Conservation (phyloP, 2,888 invertebrate species). For the Chydorus sphaericus region DNA sequence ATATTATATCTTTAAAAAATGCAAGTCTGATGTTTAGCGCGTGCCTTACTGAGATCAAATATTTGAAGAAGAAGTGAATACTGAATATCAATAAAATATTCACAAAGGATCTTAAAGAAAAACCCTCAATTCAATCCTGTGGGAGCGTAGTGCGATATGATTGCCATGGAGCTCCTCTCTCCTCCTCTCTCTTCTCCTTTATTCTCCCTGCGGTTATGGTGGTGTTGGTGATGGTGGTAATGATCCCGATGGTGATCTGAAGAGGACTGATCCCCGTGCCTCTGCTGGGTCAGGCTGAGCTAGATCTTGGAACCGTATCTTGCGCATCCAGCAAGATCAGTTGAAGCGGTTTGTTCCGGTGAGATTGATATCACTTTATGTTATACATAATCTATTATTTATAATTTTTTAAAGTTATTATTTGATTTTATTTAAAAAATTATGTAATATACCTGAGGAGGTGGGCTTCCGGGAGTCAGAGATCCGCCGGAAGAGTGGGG, state of each 20-base stretch:
- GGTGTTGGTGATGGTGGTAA: background rate
- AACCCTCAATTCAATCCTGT: background rate
- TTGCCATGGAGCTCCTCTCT: background rate
- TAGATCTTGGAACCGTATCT: slow-evolving; percentile 12
- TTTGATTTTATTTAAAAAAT: too few species aligned
- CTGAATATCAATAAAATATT: too few species aligned
- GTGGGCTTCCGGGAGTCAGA: background rate
- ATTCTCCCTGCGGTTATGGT: background rate
- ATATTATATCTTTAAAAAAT: too few species aligned
- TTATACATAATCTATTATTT: too few species aligned
- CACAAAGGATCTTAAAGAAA: too few species aligned
- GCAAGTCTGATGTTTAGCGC: too few species aligned
- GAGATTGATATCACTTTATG: slow-evolving; percentile 14
- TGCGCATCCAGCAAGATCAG: slow-evolving; percentile 11
- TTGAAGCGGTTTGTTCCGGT: slow-evolving; percentile 12
- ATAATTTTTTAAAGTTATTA: too few species aligned
- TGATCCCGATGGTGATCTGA: background rate
- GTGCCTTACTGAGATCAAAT: too few species aligned
- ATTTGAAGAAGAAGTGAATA: too few species aligned
- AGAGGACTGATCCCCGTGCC: background rate
- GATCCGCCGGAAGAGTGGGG: slow-evolving; percentile 2
- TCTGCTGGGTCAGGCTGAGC: slow-evolving; percentile 3
- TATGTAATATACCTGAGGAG: background rate
- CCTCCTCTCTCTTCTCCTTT: background rate
- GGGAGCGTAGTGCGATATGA: background rate